Base-by-base conservation (phyloP, 1,140 invertebrate species). In the Bombus polaris region DNA sequence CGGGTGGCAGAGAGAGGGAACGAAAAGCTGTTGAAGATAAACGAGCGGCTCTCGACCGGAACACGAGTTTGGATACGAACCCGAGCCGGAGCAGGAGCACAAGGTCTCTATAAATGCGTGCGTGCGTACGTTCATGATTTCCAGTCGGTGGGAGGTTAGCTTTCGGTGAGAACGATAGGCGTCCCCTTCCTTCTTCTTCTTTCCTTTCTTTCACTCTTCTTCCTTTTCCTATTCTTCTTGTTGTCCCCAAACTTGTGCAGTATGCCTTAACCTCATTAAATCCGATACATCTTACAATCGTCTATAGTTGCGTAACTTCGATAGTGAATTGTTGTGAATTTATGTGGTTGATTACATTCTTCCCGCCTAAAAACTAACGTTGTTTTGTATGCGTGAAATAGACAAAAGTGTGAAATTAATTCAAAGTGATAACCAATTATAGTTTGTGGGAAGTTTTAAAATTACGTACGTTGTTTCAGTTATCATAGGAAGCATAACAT, bases 91-190 rank as follows among this genome's bases (percentile, higher is more conserved):
- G 47, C 59, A 35, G 44, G 37, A 59, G 35, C 42, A 37, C 44
- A 70, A 86, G 75, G 83, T 73, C 80, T 83, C 53, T 90, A 87
- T 91, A 91, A 91, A 88, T 88, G 89, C 89, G 81, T 85, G 73
- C 35, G 59, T 75, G 65, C 78, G 79, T 75, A 39, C 79, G 77
- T 85, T 76, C 53, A 83, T 91, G 72, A 82, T 82, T 85, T 88
- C 70, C 85, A 91, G 90, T 91, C 76, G 76, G 80, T 87, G 82
- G 82, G 85, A 91, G 90, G 82, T 88, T 78, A 82, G 89, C 70
- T 91, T 87, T 84, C 81, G 66, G 57, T 66, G 71, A 72, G 72
- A 86, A 83, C 88, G 76, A 84, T 76, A 82, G 79, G 74, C 57
- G 35, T 75, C 35, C 74, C 62, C 53, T 74, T 32, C 57, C 47